Percentiles rank a stretch among this genome's conserved stretches.
Conservation (phyloP, 35 echinoderm and acorn worm genomes). For the Apostichopus californicus region DNA sequence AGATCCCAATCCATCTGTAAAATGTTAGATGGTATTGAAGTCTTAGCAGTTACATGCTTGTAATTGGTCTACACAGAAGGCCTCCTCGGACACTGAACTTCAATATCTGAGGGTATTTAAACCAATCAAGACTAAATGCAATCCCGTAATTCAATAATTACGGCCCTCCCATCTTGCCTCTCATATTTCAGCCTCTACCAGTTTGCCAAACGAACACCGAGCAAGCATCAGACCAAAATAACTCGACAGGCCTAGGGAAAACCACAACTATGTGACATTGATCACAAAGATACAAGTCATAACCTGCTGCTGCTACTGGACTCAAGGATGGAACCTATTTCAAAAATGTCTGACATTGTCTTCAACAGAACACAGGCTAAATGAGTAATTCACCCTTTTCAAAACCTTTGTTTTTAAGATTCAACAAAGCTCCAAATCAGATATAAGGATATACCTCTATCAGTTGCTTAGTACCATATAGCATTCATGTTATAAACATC, state of each 20-base stretch:
- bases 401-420: no score
- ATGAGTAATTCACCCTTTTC: not conserved
- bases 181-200: conserved; percentile 23
- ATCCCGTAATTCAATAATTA: conserved; percentile 35
- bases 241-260: not conserved
- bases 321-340: not conserved
- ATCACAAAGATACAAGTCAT: not conserved
- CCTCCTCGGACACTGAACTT: conserved; percentile 29
- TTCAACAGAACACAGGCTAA: not conserved
- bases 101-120: not conserved
- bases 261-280: conserved; percentile 25
- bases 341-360: conserved; percentile 20
- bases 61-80: not conserved
- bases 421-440: no score
- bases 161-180: conserved; percentile 19
- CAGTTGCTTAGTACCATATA: no score
- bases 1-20: no score
- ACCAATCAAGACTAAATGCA: conserved; percentile 39
- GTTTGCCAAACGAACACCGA: not conserved
- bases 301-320: not conserved
- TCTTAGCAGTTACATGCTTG: no score
- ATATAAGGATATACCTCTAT: no score
- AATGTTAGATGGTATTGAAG: no score
- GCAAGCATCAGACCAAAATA: not conserved
- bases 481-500: no score